Conservation (phyloP, 2,113 vertebrate genomes). For the Cricetomys ansorgei region DNA sequence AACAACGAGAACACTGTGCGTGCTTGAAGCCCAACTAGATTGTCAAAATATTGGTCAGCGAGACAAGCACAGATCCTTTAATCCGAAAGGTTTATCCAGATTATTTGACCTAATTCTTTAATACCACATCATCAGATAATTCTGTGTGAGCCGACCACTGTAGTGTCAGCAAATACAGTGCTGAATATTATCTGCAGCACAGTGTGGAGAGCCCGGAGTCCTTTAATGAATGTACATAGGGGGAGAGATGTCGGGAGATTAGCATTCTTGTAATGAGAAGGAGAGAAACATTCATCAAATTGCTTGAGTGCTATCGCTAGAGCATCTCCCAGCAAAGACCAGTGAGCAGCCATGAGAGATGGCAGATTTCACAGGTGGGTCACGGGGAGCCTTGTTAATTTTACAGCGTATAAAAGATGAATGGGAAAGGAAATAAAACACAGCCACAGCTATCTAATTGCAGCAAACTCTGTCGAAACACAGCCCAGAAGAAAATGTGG, state of each 20-base stretch:
- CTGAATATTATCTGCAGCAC: constrained; percentile 43
- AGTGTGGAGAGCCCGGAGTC: not conserved
- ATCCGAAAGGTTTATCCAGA: constrained; percentile 78
- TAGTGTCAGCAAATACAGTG: constrained; percentile 54
- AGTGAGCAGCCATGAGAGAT: constrained; percentile 25
- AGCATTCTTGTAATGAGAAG: constrained; percentile 67
- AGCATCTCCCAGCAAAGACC: constrained; percentile 47
- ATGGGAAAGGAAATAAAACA: constrained; percentile 65
- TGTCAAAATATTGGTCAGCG: constrained; percentile 73
- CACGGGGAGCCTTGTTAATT: constrained; percentile 67
- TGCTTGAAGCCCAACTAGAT: constrained; percentile 49
- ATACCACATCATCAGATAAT: constrained; percentile 77
- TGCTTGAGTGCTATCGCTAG: constrained; percentile 4
- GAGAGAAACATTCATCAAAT: constrained; percentile 56
- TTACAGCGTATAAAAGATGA: constrained; percentile 73
- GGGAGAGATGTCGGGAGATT: constrained; percentile 57
- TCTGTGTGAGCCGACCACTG: constrained; percentile 37
- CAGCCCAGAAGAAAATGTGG: not conserved
- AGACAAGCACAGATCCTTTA: constrained; percentile 75
- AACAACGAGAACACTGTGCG: not conserved
- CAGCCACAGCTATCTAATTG: constrained; percentile 39
- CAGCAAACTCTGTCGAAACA: constrained; percentile 48
- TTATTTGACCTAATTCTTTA: constrained; percentile 83
- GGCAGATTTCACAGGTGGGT: constrained; percentile 63
- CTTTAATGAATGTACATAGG: constrained; percentile 52